Percentiles rank a stretch among this genome's conserved stretches.
Conservation (phyloP, 2,888 invertebrate species). For the Lydus trimaculatus region DNA sequence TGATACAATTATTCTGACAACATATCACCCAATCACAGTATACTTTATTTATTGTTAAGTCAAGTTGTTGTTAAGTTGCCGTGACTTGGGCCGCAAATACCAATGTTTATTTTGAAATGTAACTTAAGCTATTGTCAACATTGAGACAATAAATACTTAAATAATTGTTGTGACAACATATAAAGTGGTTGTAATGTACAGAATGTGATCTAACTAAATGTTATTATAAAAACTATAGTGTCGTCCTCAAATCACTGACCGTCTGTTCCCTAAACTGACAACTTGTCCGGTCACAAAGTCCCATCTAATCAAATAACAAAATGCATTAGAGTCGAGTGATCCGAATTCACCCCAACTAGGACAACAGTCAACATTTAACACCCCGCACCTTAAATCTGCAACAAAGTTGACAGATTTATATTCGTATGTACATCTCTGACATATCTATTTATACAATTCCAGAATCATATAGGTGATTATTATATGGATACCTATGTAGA, state of each 20-base stretch:
- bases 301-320: slow-evolving; percentile 28
- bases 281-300: slow-evolving; percentile 25
- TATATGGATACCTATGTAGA: background rate
- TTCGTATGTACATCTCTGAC: background rate
- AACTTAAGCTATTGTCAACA: slow-evolving; percentile 40
- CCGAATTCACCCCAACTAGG: slow-evolving; percentile 7
- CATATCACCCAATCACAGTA: slow-evolving; percentile 40
- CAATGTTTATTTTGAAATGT: slow-evolving; percentile 43
- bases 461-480: no score
- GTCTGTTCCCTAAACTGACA: slow-evolving; percentile 30
- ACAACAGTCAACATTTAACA: slow-evolving; percentile 8
- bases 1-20: slow-evolving; percentile 31
- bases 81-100: slow-evolving; percentile 36
- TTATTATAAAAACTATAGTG: slow-evolving; percentile 51
- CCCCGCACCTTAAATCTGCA: background rate
- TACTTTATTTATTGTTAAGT: slow-evolving; percentile 39
- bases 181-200: slow-evolving; percentile 50
- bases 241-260: slow-evolving; percentile 30
- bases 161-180: slow-evolving; percentile 53
- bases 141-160: slow-evolving; percentile 50
- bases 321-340: slow-evolving; percentile 23
- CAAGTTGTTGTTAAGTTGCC: slow-evolving; percentile 30
- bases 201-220: slow-evolving; percentile 56
- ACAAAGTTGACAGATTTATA: slow-evolving; percentile 1
- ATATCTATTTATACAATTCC: no score